A percentile compares a stretch with the other conserved stretches of the same genome.
These are phyloP conservation scores for Bembecia ichneumoniformis DNA, from an alignment of 2,888 invertebrate species.

Conservation along the genomic window DNA sequence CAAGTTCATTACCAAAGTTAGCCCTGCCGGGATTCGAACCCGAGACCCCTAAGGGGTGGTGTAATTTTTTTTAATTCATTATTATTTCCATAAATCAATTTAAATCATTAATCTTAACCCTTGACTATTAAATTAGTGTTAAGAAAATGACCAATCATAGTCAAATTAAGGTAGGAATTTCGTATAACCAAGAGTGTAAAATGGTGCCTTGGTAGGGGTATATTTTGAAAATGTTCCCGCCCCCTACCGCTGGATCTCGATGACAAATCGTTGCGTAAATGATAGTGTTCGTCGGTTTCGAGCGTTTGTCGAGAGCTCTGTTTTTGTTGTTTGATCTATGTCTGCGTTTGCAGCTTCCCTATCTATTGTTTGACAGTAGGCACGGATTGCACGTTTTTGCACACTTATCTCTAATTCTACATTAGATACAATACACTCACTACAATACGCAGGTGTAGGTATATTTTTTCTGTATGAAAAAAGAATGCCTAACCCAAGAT, in stretches of 20 bases:
- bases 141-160: too few species aligned
- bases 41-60: too few species aligned
- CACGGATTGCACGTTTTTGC: conserved; percentile 37
- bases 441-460: neutral
- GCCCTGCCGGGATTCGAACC: too few species aligned
- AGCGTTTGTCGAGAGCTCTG: conserved; percentile 39
- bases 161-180: too few species aligned
- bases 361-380: conserved; percentile 31
- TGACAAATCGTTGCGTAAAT: conserved; percentile 70
- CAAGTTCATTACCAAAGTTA: too few species aligned
- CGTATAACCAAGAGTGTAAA: neutral
- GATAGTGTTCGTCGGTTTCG: conserved; percentile 59
- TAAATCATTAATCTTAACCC: too few species aligned
- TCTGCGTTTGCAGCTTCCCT: conserved; percentile 40
- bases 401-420: conserved; percentile 24
- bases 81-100: too few species aligned
- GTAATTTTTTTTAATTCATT: too few species aligned
- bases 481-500: neutral
- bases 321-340: conserved; percentile 68
- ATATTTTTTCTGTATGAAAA: neutral
- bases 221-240: conserved; percentile 32
- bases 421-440: conserved; percentile 1
- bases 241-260: conserved; percentile 47
- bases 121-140: too few species aligned
- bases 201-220: conserved; percentile 24